Conservation (phyloP, 2,797 vertebrate species). For the Alfaro cultratus region DNA sequence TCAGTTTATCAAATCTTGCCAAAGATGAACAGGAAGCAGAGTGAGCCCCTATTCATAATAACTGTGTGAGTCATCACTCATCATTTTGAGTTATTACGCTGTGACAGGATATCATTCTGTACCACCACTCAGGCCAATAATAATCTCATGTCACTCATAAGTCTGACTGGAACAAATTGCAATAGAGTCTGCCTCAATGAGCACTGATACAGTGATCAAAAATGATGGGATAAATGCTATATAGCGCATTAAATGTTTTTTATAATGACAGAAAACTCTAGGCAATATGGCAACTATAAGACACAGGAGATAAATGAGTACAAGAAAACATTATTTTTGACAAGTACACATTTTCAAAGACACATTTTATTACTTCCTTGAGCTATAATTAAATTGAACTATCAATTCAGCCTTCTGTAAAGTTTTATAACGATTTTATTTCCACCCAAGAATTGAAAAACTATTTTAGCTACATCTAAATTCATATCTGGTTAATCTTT, state of each 20-base stretch:
- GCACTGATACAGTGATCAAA: slow-evolving; percentile 49
- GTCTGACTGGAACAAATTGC: slow-evolving; percentile 64
- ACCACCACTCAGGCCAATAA: slow-evolving; percentile 66
- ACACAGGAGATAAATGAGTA: neutral
- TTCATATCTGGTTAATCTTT: neutral
- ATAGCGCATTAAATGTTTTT: slow-evolving; percentile 20
- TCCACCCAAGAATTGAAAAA: neutral
- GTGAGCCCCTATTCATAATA: slow-evolving; percentile 62
- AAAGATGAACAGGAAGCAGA: slow-evolving; percentile 66
- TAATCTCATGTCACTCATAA: slow-evolving; percentile 65
- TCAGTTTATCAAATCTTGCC: slow-evolving; percentile 57
- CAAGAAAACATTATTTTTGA: neutral
- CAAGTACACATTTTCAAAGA: neutral
- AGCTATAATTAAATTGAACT: neutral
- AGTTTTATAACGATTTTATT: neutral
- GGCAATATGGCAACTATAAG: neutral
- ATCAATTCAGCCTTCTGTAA: neutral
- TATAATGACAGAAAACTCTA: slow-evolving; percentile 13
- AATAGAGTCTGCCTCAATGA: slow-evolving; percentile 60
- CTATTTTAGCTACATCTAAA: neutral
- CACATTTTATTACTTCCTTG: neutral
- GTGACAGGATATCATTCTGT: slow-evolving; percentile 66
- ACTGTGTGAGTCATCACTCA: slow-evolving; percentile 64
- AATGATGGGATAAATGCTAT: slow-evolving; percentile 44
- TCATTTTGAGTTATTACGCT: slow-evolving; percentile 67